These are phyloP conservation scores for Arvicanthis niloticus DNA, from an alignment of 2,113 vertebrate genomes.

Conservation along the genomic window DNA sequence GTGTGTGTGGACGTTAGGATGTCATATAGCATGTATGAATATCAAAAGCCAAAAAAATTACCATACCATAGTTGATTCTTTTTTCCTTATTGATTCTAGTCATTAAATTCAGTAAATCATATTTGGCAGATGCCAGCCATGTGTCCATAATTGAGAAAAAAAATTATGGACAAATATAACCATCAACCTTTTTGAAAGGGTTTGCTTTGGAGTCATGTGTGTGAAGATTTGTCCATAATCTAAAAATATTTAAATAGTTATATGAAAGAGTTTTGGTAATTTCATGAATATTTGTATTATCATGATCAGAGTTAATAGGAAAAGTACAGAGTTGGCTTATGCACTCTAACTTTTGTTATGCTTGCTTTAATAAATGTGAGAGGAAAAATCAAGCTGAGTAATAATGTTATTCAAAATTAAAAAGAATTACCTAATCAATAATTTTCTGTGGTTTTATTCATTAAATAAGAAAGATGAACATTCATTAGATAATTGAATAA, in stretches of 20 bases:
- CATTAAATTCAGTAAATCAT: neutral
- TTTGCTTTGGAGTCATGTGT: neutral
- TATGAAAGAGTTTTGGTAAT: neutral
- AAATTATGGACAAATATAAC: neutral
- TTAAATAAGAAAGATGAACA: neutral
- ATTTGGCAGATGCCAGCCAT: neutral
- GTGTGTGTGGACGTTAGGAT: neutral
- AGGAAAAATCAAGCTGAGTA: no score
- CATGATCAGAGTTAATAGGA: neutral
- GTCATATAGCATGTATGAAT: neutral
- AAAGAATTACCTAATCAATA: neutral
- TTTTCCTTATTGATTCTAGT: neutral
- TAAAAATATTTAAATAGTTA: neutral
- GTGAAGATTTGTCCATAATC: neutral
- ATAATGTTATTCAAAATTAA: neutral
- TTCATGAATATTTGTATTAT: neutral
- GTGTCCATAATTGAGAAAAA: neutral
- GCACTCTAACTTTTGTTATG: neutral
- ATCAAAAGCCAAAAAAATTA: neutral
- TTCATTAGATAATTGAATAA: neutral
- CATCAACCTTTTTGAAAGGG: neutral
- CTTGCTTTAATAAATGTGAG: neutral
- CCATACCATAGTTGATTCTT: neutral
- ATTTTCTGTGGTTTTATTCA: neutral
- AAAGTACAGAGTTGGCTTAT: neutral